Conservation (phyloP, 2,797 vertebrate genomes). For the Eurystomus glaucurus region DNA sequence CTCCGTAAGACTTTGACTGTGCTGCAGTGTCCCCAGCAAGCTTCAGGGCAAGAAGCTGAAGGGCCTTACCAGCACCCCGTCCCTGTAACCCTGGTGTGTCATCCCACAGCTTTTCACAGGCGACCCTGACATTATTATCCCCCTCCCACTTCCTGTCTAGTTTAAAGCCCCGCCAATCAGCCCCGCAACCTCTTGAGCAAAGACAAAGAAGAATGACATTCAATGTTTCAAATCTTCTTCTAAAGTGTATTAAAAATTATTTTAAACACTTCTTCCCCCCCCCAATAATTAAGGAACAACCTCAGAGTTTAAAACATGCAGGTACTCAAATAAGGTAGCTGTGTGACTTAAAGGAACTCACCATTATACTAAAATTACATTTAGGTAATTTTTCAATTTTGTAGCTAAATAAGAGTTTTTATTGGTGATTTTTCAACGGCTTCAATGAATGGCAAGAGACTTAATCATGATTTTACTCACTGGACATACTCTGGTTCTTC, state of each 20-base stretch:
- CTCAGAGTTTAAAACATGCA: background rate
- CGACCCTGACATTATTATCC: too few species aligned
- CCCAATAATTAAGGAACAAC: background rate
- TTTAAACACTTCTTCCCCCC: background rate
- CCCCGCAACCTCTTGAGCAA: too few species aligned
- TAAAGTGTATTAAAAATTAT: conserved; percentile 39
- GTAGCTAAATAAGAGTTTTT: background rate
- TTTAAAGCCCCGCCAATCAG: too few species aligned
- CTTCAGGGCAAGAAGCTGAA: background rate
- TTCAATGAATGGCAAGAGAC: background rate
- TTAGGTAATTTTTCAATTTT: conserved; percentile 28
- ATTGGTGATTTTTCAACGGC: background rate
- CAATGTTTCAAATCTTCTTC: too few species aligned
- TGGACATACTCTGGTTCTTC: conserved; percentile 88
- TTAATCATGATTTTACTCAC: conserved; percentile 84
- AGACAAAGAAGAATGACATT: too few species aligned
- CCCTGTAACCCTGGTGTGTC: too few species aligned
- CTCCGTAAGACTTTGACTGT: too few species aligned
- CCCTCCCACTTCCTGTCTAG: too few species aligned
- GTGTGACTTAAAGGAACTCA: background rate
- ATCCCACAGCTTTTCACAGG: too few species aligned
- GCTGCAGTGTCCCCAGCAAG: background rate
- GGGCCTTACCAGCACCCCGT: background rate
- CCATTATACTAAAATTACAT: background rate
- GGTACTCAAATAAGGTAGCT: background rate